Evolutionary conservation across 2,797 vertebrate genomes (phyloP).

Genomic region (Poecilia gillii): DNA sequence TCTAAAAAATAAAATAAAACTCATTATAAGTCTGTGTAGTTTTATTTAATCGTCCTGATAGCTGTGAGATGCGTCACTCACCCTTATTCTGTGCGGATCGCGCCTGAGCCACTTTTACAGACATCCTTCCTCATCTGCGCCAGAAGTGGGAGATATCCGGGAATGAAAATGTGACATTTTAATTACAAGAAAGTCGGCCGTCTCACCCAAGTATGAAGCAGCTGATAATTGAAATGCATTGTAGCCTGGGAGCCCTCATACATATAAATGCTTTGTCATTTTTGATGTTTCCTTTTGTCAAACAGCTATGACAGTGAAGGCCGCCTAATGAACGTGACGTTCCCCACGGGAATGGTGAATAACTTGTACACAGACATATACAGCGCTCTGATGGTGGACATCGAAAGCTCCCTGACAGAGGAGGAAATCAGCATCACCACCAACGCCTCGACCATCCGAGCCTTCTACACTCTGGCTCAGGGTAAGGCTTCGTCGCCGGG

Average conservation of each 20-base stretch:
- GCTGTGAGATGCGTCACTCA: constrained; percentile 59
- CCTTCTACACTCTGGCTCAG: constrained; percentile 95
- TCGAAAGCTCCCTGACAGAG: constrained; percentile 92
- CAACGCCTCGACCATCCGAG: constrained; percentile 92
- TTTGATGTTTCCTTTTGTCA: constrained; percentile 44
- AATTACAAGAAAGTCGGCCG: constrained; percentile 62
- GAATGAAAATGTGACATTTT: constrained; percentile 61
- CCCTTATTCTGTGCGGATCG: constrained; percentile 56
- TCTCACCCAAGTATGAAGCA: constrained; percentile 45
- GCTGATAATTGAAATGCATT: constrained; percentile 56
- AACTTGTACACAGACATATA: constrained; percentile 94
- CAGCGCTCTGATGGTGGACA: constrained; percentile 91
- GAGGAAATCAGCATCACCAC: constrained; percentile 95
- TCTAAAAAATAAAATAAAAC: constrained; percentile 48
- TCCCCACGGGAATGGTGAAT: constrained; percentile 95
- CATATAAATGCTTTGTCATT: constrained; percentile 49
- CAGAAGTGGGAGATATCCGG: constrained; percentile 32
- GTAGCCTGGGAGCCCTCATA: constrained; percentile 39
- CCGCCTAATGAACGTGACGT: constrained; percentile 95
- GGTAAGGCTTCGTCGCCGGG: constrained; percentile 76
- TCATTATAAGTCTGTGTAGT: constrained; percentile 42
- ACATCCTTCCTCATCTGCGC: constrained; percentile 29
- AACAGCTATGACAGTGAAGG: constrained; percentile 96
- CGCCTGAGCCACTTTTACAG: constrained; percentile 36
- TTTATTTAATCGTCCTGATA: constrained; percentile 21